Conservation (phyloP, 2,888 invertebrate species). For the Torymus aiolomorphi region DNA sequence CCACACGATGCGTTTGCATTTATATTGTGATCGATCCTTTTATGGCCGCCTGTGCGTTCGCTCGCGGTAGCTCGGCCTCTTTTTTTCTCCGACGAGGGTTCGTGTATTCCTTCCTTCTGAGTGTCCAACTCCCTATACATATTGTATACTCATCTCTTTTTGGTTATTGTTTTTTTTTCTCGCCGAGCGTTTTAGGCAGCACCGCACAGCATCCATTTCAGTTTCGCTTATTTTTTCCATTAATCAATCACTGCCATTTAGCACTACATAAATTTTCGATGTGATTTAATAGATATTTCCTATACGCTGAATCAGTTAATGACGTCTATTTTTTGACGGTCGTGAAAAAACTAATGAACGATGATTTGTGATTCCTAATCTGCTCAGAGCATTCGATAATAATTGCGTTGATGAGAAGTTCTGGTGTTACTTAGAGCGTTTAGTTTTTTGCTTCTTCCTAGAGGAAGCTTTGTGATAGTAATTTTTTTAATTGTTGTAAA, state of each 20-base stretch:
- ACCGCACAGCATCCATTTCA: constrained; percentile 7
- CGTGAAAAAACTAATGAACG: constrained; percentile 34
- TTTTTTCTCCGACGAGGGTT: constrained; percentile 12
- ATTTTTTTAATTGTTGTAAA: too few relatives aligned
- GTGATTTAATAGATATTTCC: constrained; percentile 35
- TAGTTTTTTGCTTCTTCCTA: too few relatives aligned
- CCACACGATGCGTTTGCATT: constrained; percentile 44
- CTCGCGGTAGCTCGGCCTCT: neutral
- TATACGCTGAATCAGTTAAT: constrained; percentile 10
- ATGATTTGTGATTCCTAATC: constrained; percentile 31
- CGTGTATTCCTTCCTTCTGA: neutral
- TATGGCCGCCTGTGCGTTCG: constrained; percentile 8
- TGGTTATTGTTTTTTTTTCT: neutral
- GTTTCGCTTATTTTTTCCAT: constrained; percentile 17
- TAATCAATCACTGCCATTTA: constrained; percentile 48
- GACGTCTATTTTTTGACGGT: constrained; percentile 5
- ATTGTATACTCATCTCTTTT: too few relatives aligned
- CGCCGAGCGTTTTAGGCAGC: too few relatives aligned
- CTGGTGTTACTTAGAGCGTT: too few relatives aligned
- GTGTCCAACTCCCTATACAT: neutral
- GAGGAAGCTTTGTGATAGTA: too few relatives aligned
- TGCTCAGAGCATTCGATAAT: too few relatives aligned
- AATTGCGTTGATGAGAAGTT: too few relatives aligned
- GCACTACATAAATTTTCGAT: constrained; percentile 38
- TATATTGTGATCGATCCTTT: constrained; percentile 50